Percentiles rank a stretch among this genome's conserved stretches.
phyloP scores from a whole-genome alignment of 2,888 invertebrate species.

The Eurytoma adleriae region DNA sequence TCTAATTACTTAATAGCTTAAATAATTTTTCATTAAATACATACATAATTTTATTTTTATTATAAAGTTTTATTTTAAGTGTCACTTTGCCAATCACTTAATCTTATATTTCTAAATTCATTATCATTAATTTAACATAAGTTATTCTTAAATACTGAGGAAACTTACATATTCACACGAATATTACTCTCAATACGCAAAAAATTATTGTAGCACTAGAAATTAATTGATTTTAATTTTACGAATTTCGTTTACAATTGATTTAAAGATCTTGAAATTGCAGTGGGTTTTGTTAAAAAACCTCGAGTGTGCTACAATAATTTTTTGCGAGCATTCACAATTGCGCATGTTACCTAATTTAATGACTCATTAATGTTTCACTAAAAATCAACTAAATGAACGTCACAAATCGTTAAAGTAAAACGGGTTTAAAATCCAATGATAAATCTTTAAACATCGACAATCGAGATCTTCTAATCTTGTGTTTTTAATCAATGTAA shows the following conservation, averaged over 20 bases:
- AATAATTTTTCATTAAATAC: too few relatives aligned
- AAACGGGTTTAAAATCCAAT: slow-evolving; percentile 11
- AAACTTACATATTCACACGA: slow-evolving; percentile 75
- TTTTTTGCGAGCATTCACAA: slow-evolving; percentile 49
- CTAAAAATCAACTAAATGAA: slow-evolving; percentile 47
- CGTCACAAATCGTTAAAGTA: slow-evolving; percentile 18
- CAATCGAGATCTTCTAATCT: slow-evolving; percentile 13
- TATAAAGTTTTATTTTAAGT: too few relatives aligned
- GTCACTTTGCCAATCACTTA: slow-evolving; percentile 49
- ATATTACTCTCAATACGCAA: slow-evolving; percentile 28
- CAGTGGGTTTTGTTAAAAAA: too few relatives aligned
- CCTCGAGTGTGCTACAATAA: slow-evolving; percentile 30
- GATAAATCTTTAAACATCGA: slow-evolving; percentile 3
- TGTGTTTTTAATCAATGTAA: slow-evolving; percentile 27
- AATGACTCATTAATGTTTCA: slow-evolving; percentile 46
- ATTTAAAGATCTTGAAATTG: neutral
- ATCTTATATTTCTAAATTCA: slow-evolving; percentile 10
- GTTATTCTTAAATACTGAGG: slow-evolving; percentile 69
- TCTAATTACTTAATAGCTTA: too few relatives aligned
- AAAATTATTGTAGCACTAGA: slow-evolving; percentile 43
- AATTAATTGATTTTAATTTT: neutral
- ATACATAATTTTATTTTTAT: too few relatives aligned
- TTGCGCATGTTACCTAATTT: slow-evolving; percentile 43
- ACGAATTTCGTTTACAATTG: neutral
- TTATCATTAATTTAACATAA: slow-evolving; percentile 59